Evolutionary conservation across 2,888 invertebrate species (phyloP), one percentile per base, ranked within the genome.

Genomic region (Drosophila multiciliata): DNA sequence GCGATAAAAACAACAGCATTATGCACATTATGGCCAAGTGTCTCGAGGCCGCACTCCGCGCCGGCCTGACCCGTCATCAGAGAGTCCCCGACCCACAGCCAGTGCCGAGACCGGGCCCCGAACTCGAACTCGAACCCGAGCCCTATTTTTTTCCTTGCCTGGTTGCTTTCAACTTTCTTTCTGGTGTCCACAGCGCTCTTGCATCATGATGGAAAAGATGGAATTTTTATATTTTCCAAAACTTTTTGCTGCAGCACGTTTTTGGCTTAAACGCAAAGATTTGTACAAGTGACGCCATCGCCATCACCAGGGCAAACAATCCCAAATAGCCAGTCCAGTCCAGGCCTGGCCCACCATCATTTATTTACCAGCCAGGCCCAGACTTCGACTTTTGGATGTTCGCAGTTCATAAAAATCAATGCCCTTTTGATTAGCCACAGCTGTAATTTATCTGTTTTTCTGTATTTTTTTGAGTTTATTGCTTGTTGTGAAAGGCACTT

Each of bases 341-440:
- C 75, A 12, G 11, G 38, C 26, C 38, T 23, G n/a, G 54, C 36
- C 35, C 54, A 54, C 17, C 79, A 67, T 29, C 58, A 58, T 20
- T 63, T 11, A 49, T 60, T 49, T 38, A 29, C 20, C 17, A 26
- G 61, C 64, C 69, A 54, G 40, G 59, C 69, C 75, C 64, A 63
- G 26, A 71, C 36, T 40, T 7, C 26, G 29, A 12, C n/a, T 42
- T 11, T 67, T 60, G 45, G 81, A 75, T 73, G 78, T 75, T 73
- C 87, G 32, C 89, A 78, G 90, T 84, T 84, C 85, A 87, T 87
- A 85, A 85, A 89, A 90, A 80, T 73, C 82, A 87, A 87, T 87
- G 87, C 90, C 89, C 90, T 90, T 88, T 90, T 88, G 90, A 87
- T 87, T 88, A 74, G 90, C 69, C 65, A 75, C 90, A 73, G 79